Evolutionary conservation across 2,113 vertebrate genomes (phyloP).

Genomic region (Prinia subflava): DNA sequence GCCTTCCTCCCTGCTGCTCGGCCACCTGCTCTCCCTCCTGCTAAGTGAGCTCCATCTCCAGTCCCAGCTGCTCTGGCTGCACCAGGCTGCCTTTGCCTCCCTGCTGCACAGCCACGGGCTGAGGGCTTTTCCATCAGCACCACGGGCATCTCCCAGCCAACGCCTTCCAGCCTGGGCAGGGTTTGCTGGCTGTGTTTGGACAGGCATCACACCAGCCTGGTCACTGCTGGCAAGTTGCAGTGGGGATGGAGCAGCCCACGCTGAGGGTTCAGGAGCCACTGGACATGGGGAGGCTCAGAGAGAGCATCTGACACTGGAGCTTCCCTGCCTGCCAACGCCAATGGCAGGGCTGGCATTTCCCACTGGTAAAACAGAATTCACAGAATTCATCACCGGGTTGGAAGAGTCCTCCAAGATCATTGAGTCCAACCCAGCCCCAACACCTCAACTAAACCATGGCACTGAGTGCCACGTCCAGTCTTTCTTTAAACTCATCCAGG

Average conservation of each 20-base stretch:
- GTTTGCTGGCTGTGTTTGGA: neutral
- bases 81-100: neutral
- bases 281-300: neutral
- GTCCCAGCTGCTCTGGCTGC: neutral
- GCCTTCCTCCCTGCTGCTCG: constrained; percentile 5
- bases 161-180: accelerated
- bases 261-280: accelerated
- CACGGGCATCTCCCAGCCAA: accelerated
- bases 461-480: neutral
- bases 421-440: neutral
- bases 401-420: neutral
- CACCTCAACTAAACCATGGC: neutral
- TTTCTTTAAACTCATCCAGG: neutral
- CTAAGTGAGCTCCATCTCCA: neutral
- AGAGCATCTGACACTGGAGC: neutral
- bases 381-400: neutral
- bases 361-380: neutral
- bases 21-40: constrained; percentile 50
- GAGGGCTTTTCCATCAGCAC: accelerated
- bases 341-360: neutral
- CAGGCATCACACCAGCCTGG: neutral
- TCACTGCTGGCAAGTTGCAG: neutral
- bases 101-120: neutral
- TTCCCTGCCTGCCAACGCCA: neutral
- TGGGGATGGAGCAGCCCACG: neutral